phyloP scores from a whole-genome alignment of 2,113 vertebrate genomes.

The Morone chrysops region DNA sequence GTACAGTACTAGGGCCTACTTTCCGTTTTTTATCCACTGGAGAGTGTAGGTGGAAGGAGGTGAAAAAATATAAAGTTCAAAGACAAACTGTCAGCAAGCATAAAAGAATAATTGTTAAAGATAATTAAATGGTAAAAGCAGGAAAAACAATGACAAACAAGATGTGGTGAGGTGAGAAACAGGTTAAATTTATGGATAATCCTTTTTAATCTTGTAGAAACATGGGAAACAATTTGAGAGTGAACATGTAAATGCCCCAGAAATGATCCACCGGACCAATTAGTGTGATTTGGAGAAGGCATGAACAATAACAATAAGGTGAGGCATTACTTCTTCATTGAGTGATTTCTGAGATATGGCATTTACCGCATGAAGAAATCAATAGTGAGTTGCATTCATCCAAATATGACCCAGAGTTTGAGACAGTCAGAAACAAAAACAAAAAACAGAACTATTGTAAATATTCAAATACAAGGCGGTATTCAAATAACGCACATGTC shows the following conservation, averaged over 20 bases:
- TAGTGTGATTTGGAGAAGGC: not conserved
- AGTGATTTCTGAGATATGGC: not conserved
- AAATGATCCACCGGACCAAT: not conserved
- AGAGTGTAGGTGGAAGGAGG: not conserved
- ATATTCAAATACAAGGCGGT: no score
- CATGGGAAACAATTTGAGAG: not conserved
- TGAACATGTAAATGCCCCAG: not conserved
- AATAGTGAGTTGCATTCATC: not conserved
- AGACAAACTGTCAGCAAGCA: slow-evolving; percentile 5
- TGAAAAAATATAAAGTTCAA: slow-evolving; percentile 35
- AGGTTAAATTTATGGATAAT: not conserved
- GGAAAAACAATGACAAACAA: not conserved
- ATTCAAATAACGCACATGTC: no score
- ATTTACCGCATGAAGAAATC: not conserved
- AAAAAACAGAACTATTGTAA: no score
- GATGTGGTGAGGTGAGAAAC: not conserved
- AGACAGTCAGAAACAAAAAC: no score
- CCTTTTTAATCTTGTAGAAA: not conserved
- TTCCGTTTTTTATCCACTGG: not conserved
- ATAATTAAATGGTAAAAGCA: not conserved
- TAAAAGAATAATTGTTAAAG: not conserved
- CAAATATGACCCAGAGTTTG: not conserved
- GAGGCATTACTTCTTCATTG: not conserved
- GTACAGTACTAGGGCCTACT: slow-evolving; percentile 10
- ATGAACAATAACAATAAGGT: not conserved